Conservation (phyloP, 2,888 invertebrate species). For the Apotomis turbidana region DNA sequence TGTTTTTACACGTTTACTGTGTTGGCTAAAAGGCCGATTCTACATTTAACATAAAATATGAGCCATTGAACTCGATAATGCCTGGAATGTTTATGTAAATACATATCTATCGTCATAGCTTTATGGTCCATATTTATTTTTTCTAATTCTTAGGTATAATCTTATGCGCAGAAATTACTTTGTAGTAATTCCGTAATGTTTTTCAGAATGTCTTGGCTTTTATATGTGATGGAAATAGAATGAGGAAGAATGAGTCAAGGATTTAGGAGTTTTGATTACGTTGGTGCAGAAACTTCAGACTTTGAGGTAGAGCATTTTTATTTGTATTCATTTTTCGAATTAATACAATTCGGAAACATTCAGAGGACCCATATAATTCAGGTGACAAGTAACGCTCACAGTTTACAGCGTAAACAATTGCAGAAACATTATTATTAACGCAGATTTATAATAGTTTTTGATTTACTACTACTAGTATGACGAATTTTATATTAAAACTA, state of each 20-base stretch:
- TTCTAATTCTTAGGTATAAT: not conserved
- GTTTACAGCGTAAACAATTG: too few species aligned
- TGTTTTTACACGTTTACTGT: slow-evolving; percentile 15
- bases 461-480: too few species aligned
- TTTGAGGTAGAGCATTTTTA: too few species aligned
- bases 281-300: too few species aligned
- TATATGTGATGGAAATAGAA: slow-evolving; percentile 17
- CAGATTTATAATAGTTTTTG: too few species aligned
- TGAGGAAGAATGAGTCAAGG: not conserved
- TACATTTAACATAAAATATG: slow-evolving; percentile 38
- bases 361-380: too few species aligned
- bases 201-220: slow-evolving; percentile 7
- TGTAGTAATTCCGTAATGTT: slow-evolving; percentile 31
- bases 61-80: slow-evolving; percentile 37
- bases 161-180: slow-evolving; percentile 6
- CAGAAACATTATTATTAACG: too few species aligned
- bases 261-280: not conserved
- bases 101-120: not conserved
- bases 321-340: too few species aligned
- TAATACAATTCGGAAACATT: too few species aligned
- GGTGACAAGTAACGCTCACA: too few species aligned
- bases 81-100: slow-evolving; percentile 24
- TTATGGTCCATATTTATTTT: slow-evolving; percentile 11
- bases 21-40: slow-evolving; percentile 21
- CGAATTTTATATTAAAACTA: too few species aligned